These are phyloP conservation scores for Corythaixoides concolor DNA, from an alignment of 2,113 vertebrate genomes.

Conservation along the genomic window DNA sequence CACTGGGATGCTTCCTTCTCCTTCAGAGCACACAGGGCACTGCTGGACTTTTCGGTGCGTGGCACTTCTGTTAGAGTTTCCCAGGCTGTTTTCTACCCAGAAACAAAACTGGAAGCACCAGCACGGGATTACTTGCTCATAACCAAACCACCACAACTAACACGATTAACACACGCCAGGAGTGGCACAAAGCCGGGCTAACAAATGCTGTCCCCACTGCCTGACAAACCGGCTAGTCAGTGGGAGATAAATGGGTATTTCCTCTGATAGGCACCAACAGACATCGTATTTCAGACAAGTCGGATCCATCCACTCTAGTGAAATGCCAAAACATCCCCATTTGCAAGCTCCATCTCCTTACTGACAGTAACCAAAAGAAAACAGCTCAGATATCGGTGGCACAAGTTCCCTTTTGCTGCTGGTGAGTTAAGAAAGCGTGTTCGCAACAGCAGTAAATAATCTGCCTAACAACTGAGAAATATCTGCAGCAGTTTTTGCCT, in stretches of 20 bases:
- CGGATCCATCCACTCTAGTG: background rate
- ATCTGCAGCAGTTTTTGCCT: background rate
- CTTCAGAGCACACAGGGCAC: fast-evolving
- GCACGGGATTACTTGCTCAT: background rate
- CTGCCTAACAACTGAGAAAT: background rate
- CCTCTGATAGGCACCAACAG: background rate
- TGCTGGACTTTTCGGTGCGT: background rate
- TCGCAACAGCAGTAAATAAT: slow-evolving; percentile 9
- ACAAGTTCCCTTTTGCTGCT: background rate
- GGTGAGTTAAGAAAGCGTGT: background rate
- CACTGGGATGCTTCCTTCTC: background rate
- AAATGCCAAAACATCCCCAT: background rate
- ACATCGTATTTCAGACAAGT: background rate
- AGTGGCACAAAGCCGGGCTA: background rate
- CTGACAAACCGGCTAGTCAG: background rate
- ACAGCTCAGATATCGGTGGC: background rate
- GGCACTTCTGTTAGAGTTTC: fast-evolving
- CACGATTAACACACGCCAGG: background rate
- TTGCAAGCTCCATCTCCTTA: background rate
- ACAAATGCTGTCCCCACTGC: background rate
- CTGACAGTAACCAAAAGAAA: background rate
- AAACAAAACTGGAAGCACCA: background rate
- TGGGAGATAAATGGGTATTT: background rate
- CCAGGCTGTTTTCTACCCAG: background rate
- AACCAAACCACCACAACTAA: background rate